Evolutionary conservation across 1,140 invertebrate species (phyloP).

Genomic region (Nixonia krombeini): DNA sequence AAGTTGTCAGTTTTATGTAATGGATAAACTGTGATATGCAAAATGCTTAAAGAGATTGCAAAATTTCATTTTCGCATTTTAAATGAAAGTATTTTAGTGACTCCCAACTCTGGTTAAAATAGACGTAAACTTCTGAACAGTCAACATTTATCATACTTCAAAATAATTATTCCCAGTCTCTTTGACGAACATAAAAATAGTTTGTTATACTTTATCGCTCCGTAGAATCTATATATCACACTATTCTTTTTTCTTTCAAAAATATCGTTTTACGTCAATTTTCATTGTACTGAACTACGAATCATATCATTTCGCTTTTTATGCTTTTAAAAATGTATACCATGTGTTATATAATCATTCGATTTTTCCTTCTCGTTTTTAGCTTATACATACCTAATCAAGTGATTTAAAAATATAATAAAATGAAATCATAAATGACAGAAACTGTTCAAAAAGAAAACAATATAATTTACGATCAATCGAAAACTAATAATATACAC

Average conservation of each 20-base stretch:
- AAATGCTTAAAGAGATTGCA: conserved; percentile 5
- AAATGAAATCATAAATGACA: too few species aligned
- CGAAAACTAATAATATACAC: conserved; percentile 9
- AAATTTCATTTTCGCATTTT: conserved; percentile 5
- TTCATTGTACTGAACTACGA: conserved; percentile 2
- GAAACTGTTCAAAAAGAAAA: conserved; percentile 7
- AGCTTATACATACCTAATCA: too few species aligned
- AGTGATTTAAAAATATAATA: too few species aligned
- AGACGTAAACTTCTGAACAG: conserved; percentile 20
- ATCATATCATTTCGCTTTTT: conserved; percentile 1
- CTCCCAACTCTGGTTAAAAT: not conserved
- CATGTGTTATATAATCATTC: too few species aligned
- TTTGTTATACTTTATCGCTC: conserved; percentile 32
- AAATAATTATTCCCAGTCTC: conserved; percentile 27
- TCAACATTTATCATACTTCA: conserved; percentile 17
- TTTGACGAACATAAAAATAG: conserved; percentile 50
- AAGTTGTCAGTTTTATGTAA: not conserved
- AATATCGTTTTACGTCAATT: conserved; percentile 17
- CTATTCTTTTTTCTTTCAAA: conserved; percentile 25
- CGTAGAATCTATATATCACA: conserved; percentile 45
- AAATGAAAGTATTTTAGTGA: not conserved
- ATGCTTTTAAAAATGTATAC: conserved; percentile 2
- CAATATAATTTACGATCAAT: conserved; percentile 10
- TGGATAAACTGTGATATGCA: conserved; percentile 2
- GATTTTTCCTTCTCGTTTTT: too few species aligned